Evolutionary conservation across 2,113 vertebrate species (phyloP).

Genomic region (Brachyistius frenatus): DNA sequence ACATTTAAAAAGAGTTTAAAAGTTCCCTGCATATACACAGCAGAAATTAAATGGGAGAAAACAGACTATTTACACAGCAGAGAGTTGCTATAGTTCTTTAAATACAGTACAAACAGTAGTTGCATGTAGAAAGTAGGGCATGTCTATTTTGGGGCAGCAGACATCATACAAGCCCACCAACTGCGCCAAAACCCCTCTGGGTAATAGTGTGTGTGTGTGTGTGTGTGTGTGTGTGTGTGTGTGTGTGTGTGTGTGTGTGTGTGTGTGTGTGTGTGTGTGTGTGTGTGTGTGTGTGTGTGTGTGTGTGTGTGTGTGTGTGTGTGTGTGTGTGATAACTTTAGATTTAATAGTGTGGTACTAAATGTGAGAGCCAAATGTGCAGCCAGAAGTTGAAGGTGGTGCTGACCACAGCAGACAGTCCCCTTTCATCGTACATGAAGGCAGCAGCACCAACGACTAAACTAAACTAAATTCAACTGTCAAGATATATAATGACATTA

Average conservation of each 20-base stretch:
- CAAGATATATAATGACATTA: neutral
- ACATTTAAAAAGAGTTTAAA: neutral
- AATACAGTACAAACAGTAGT: conserved; percentile 39
- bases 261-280: neutral
- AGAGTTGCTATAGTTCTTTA: conserved; percentile 3
- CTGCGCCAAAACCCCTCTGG: conserved; percentile 48
- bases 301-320: conserved; percentile 13
- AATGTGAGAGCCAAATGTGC: conserved; percentile 56
- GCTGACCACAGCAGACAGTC: conserved; percentile 26
- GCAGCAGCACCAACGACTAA: neutral
- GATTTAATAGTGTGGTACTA: conserved; percentile 74
- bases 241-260: conserved; percentile 10
- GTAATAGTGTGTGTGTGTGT: conserved; percentile 1
- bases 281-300: too few species aligned
- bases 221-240: too few species aligned
- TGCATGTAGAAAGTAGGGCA: conserved; percentile 47
- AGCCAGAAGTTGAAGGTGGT: conserved; percentile 63
- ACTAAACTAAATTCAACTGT: too few species aligned
- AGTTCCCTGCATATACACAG: neutral
- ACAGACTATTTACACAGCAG: neutral
- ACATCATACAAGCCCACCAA: conserved; percentile 51
- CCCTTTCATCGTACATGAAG: neutral
- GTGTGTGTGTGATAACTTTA: conserved; percentile 68
- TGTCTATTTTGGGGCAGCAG: conserved; percentile 54
- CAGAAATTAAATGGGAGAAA: conserved; percentile 6